Percentiles rank a stretch among this genome's conserved stretches.
phyloP scores from a whole-genome alignment of 2,113 vertebrate species.

The Lophura nycthemera region DNA sequence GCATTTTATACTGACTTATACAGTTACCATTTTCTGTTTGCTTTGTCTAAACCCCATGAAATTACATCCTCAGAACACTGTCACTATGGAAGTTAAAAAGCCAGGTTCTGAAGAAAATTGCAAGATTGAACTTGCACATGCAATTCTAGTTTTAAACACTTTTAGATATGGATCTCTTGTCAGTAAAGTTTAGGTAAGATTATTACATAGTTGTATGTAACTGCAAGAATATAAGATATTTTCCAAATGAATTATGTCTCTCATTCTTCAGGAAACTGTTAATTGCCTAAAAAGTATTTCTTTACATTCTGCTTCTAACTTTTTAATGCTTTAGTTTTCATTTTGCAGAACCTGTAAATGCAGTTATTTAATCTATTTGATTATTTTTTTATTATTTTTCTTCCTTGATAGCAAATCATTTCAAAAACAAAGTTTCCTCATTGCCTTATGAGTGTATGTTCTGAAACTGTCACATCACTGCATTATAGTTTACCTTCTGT shows the following conservation, averaged over 20 bases:
- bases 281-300: background rate
- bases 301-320: background rate
- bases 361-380: background rate
- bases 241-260: background rate
- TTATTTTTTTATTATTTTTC: background rate
- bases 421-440: background rate
- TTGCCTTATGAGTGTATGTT: background rate
- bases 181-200: background rate
- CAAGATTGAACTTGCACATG: background rate
- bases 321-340: background rate
- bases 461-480: background rate
- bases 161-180: background rate
- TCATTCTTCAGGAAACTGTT: background rate
- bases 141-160: background rate
- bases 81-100: background rate
- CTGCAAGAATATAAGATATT: background rate
- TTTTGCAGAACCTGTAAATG: background rate
- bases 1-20: background rate
- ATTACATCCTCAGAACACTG: background rate
- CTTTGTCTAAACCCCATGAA: background rate
- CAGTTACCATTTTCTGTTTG: constrained; percentile 11
- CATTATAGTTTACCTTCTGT: background rate
- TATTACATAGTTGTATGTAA: background rate
- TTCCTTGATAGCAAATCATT: background rate
- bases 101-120: background rate